A percentile compares a stretch with the other conserved stretches of the same genome.
Conservation (phyloP, 2,113 vertebrate genomes). For the Engystomops pustulosus region DNA sequence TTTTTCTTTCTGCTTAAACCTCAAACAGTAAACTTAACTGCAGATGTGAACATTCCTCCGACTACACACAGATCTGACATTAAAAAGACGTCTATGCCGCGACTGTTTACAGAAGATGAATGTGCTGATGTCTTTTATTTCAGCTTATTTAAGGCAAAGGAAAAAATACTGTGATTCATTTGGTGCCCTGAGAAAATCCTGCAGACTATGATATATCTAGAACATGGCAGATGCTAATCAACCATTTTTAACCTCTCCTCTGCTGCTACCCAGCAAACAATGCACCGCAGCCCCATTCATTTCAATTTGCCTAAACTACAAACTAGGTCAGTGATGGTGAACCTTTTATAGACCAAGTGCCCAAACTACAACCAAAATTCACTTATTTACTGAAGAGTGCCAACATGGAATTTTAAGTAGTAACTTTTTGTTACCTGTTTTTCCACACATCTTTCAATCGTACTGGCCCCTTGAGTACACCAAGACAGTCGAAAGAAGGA, state of each 20-base stretch:
- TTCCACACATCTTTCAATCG: no score
- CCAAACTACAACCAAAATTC: no score
- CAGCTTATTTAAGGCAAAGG: conserved; percentile 12
- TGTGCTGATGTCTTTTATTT: conserved; percentile 32
- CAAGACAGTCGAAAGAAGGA: no score
- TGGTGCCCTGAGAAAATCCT: not conserved
- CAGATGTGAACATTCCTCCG: conserved; percentile 45
- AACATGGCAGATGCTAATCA: not conserved
- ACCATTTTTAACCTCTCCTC: not conserved
- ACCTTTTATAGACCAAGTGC: no score
- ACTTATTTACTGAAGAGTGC: no score
- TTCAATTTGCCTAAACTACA: no score
- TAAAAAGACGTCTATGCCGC: conserved; percentile 28
- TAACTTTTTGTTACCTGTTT: no score
- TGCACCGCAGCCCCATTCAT: no score
- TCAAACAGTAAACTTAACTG: conserved; percentile 46
- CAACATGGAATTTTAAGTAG: no score
- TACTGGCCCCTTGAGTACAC: no score
- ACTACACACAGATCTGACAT: conserved; percentile 35
- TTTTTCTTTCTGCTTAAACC: conserved; percentile 23
- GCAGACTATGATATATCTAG: not conserved
- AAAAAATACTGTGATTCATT: not conserved
- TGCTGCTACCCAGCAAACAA: not conserved
- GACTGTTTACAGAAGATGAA: conserved; percentile 36
- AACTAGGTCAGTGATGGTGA: no score